Evolutionary conservation across 1,140 invertebrate genomes (phyloP).

Genomic region (Ylistrum balloti): DNA sequence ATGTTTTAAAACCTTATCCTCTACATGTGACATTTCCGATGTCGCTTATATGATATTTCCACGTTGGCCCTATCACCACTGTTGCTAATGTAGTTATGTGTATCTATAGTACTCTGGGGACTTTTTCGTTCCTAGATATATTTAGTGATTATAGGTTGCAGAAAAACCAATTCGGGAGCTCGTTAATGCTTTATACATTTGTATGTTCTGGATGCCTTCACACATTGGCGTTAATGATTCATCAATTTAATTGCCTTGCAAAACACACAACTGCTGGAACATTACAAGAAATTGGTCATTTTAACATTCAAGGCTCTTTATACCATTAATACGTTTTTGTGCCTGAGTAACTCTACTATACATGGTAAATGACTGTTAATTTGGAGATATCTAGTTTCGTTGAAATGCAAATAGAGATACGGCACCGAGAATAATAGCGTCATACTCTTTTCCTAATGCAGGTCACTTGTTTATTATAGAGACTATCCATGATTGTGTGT

Average conservation of each 20-base stretch:
- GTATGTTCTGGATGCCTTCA: background rate
- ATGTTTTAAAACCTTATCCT: background rate
- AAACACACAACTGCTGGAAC: background rate
- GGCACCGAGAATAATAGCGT: background rate
- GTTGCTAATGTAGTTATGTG: constrained; percentile 4
- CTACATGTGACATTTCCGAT: background rate
- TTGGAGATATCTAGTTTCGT: background rate
- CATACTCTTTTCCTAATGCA: background rate
- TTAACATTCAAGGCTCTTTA: background rate
- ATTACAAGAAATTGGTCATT: background rate
- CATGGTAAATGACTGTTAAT: background rate
- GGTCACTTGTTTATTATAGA: no score
- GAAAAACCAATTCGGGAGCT: background rate
- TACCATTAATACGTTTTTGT: background rate
- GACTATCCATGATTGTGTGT: no score
- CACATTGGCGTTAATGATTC: background rate
- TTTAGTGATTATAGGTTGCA: background rate
- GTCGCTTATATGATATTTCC: background rate
- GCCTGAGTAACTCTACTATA: background rate
- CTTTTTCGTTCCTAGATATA: background rate
- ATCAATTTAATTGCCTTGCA: constrained; percentile 28
- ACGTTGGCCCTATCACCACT: background rate
- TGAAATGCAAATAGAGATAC: background rate
- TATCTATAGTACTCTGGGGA: background rate
- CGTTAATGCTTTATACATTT: constrained; percentile 17